Evolutionary conservation across 2,113 vertebrate genomes (phyloP), one percentile per base, ranked within the genome.

Genomic region (Atractosteus spatula): DNA sequence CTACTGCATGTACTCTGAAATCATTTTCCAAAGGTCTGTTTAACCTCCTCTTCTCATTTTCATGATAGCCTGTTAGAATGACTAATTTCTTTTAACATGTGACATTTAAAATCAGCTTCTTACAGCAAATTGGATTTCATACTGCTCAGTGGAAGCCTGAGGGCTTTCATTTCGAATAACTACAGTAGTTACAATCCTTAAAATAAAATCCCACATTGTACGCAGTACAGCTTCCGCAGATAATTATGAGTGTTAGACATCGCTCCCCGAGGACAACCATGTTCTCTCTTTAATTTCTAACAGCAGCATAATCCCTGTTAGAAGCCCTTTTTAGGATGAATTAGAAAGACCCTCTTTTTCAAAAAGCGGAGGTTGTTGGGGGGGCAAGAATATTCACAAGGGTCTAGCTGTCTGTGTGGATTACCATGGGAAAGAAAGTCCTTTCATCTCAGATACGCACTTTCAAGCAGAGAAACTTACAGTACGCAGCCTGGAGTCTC

Each of bases 311-410:
- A 89, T 88, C 86, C 85, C 85, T 83, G 84, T 87, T 88, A 82
- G 82, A 88, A 89, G 88, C 72, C 81, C 84, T 89, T 91, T 89
- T 89, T 86, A 83, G 86, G 84, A 83, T 83, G 85, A 89, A 90
- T 91, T 91, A 89, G 84, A 89, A 89, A 86, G 83, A 80, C 82
- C 82, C 80, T 44, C 82, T 74, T 88, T 88, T 87, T 91, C 86
- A 86, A 82, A 87, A 84, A 84, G 55, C 2, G 29, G 29, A 41
- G 54, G 41, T 47, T 55, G 16, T 71, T 80, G 72, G 81, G 86
- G 82, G 64, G 71, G 71, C 62, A 76, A 85, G 76, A 88, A 84
- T 82, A 84, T 86, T 86, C 86, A 88, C 87, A 89, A 88, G 85
- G 82, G 87, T 79, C 88, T 83, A 41, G 84, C 84, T 88, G 89